These are phyloP conservation scores for Lepus townsendii DNA, from an alignment of 2,797 vertebrate genomes.

Conservation along the genomic window DNA sequence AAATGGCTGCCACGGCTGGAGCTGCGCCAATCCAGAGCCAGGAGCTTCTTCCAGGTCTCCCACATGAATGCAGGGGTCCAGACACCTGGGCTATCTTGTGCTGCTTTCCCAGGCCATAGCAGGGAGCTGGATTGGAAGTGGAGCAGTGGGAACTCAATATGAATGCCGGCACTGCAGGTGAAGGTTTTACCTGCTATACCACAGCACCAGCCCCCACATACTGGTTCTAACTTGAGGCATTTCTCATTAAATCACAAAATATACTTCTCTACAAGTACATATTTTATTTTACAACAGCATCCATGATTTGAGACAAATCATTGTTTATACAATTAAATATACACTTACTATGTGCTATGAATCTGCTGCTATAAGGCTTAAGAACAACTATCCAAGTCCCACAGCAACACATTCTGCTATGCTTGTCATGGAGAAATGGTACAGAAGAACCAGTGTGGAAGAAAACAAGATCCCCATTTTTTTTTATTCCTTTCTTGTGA, in stretches of 20 bases:
- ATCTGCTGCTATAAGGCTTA: neutral
- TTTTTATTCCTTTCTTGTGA: conserved; percentile 1
- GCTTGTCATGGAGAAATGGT: neutral
- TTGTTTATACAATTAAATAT: conserved; percentile 2
- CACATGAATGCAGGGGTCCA: too few species aligned
- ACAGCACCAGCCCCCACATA: neutral
- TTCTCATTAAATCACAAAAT: conserved; percentile 55
- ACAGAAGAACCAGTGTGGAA: neutral
- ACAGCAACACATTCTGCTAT: neutral
- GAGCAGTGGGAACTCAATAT: too few species aligned
- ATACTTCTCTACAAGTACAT: neutral
- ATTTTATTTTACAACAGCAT: conserved; percentile 12
- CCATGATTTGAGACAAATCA: conserved; percentile 17
- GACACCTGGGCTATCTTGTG: too few species aligned
- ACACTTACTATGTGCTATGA: neutral
- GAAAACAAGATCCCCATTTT: conserved; percentile 4
- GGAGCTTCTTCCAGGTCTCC: too few species aligned
- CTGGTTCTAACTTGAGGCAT: conserved; percentile 6
- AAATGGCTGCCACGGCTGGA: too few species aligned
- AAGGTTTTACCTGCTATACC: too few species aligned
- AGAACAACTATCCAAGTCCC: neutral
- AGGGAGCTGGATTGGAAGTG: too few species aligned
- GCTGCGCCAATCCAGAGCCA: too few species aligned
- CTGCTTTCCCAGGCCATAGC: too few species aligned
- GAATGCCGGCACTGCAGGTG: too few species aligned